phyloP scores from a whole-genome alignment of 2,888 invertebrate genomes.

The Leptopilina syphax region DNA sequence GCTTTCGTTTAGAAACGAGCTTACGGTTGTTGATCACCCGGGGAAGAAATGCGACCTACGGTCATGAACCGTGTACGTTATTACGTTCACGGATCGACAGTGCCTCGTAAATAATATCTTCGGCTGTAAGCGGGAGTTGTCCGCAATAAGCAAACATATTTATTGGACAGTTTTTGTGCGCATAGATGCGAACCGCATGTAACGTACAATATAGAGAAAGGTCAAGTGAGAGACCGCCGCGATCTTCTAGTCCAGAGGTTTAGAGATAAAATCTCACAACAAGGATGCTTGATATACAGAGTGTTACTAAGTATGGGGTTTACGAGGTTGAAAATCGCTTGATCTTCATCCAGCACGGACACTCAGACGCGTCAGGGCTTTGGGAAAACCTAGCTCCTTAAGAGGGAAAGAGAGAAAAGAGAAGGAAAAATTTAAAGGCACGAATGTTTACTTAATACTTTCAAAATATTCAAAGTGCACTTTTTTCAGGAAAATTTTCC shows the following conservation, averaged over 20 bases:
- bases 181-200: conserved; percentile 20
- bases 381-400: not conserved
- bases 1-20: too few relatives aligned
- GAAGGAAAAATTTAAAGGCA: too few relatives aligned
- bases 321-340: conserved; percentile 42
- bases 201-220: not conserved
- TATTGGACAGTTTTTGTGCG: conserved; percentile 51
- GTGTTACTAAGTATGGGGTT: conserved; percentile 43
- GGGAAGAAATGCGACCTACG: not conserved
- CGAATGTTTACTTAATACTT: too few relatives aligned
- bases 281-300: conserved; percentile 30
- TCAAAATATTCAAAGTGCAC: too few relatives aligned
- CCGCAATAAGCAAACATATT: conserved; percentile 54
- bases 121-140: not conserved
- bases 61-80: not conserved
- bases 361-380: conserved; percentile 36
- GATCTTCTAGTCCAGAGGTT: conserved; percentile 31
- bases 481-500: too few relatives aligned
- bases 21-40: too few relatives aligned
- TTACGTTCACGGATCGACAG: conserved; percentile 15
- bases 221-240: conserved; percentile 44
- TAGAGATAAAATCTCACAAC: conserved; percentile 27
- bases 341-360: conserved; percentile 37
- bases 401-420: too few relatives aligned
- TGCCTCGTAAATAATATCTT: conserved; percentile 50